Evolutionary conservation across 2,797 vertebrate species (phyloP), one percentile per base, ranked within the genome.

Genomic region (Anas bahamensis): DNA sequence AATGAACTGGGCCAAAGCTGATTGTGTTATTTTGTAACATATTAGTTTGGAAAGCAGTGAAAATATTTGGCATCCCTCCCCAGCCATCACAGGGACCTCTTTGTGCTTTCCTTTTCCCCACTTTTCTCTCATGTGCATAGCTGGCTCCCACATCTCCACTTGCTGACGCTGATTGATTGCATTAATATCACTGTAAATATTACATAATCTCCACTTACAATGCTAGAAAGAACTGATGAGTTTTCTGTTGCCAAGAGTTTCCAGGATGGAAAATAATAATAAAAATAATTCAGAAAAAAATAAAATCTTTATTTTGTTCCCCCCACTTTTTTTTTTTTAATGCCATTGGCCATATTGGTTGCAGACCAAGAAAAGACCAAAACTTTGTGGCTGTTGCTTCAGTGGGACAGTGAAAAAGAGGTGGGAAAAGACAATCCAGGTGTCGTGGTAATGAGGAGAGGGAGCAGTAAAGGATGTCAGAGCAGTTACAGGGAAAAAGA

Each of bases 171-270:
- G 97, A 97, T 97, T 94, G 95, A 97, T 96, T 95, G 90, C 95
- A 96, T 96, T 97, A 97, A 97, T 97, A 97, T 97, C 89, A 94
- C 87, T 94, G 85, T 97, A 97, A 96, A 96, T 96, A 96, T 97
- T 97, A 96, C 97, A 96, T 95, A 96, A 95, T 86, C 95, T 94
- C 83, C 0, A 0, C 92, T 94, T 82, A 96, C 86, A 96, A 94
- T 89, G 92, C 82, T 93, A 89, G 75, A 84, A 95, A 68, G 86
- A 92, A 82, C 90, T 81, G 92, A 94, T 86, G 89, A 89, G 81
- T 83, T 96, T 91, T 79, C 60, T 50, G 87, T 78, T 96, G 83
- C 91, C 94, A 95, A 81, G 83, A 63, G 50, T 93, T 83, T 93
- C 95, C 81, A 87, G 81, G 70, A 50, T 91, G 57, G 71, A 92